Evolutionary conservation across 1,140 invertebrate species (phyloP).

Genomic region (Ericerus pela): DNA sequence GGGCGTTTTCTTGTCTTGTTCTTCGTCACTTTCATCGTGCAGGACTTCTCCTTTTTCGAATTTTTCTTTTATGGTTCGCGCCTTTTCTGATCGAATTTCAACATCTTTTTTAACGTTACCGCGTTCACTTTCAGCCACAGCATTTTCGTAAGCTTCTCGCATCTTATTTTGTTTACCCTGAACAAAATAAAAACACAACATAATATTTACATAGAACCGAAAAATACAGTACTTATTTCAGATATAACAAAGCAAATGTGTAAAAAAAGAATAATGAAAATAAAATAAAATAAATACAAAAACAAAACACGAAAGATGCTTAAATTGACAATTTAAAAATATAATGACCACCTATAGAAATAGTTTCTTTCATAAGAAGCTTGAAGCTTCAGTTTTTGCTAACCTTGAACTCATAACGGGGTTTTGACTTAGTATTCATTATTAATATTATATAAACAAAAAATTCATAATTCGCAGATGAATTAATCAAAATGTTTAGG

Average conservation of each 20-base stretch:
- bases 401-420: too few species aligned
- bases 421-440: too few species aligned
- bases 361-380: too few species aligned
- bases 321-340: too few species aligned
- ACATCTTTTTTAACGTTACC: slow-evolving; percentile 39
- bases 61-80: slow-evolving; percentile 57
- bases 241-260: background rate
- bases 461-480: too few species aligned
- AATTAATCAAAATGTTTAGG: too few species aligned
- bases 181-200: slow-evolving; percentile 20
- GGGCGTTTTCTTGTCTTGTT: slow-evolving; percentile 33
- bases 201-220: too few species aligned
- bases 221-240: background rate
- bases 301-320: too few species aligned
- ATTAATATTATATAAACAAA: too few species aligned
- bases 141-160: slow-evolving; percentile 82
- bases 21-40: slow-evolving; percentile 34
- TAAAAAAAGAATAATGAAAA: too few species aligned
- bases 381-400: too few species aligned
- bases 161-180: slow-evolving; percentile 78
- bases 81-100: slow-evolving; percentile 38
- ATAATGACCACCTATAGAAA: too few species aligned
- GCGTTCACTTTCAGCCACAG: slow-evolving; percentile 61
- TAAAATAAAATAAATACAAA: background rate
- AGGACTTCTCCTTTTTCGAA: slow-evolving; percentile 64